Evolutionary conservation across 2,113 vertebrate species (phyloP).

Genomic region (Mesembrinibis cayennensis): DNA sequence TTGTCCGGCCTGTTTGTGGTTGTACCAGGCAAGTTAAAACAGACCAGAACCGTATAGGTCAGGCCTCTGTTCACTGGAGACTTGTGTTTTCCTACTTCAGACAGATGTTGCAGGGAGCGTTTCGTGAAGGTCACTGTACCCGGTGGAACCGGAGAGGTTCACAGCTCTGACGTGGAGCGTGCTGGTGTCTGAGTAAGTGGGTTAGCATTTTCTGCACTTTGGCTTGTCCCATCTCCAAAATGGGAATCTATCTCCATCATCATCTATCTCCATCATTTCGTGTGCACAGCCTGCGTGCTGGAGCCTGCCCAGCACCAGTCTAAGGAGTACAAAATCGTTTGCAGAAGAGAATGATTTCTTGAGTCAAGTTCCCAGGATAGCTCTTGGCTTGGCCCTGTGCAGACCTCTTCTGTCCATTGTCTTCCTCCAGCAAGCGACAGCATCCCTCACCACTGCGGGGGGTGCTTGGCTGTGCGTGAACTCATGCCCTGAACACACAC

Average conservation of each 20-base stretch:
- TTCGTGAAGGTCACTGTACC: neutral
- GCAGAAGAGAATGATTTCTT: neutral
- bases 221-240: neutral
- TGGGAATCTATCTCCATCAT: rapidly evolving
- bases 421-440: neutral
- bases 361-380: neutral
- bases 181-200: neutral
- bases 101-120: rapidly evolving
- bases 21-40: neutral
- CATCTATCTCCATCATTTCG: rapidly evolving
- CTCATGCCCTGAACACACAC: rapidly evolving
- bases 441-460: neutral
- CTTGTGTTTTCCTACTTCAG: neutral
- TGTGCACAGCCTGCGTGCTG: neutral
- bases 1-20: neutral
- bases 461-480: rapidly evolving
- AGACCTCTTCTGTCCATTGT: neutral
- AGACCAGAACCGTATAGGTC: neutral
- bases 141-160: neutral
- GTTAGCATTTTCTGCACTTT: neutral
- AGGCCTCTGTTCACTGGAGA: neutral
- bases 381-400: neutral
- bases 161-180: rapidly evolving
- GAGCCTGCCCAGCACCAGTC: neutral
- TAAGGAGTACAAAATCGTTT: rapidly evolving